Percentiles rank a stretch among this genome's conserved stretches.
phyloP scores from a whole-genome alignment of 1,140 invertebrate genomes.

The Drosophila mauritiana region DNA sequence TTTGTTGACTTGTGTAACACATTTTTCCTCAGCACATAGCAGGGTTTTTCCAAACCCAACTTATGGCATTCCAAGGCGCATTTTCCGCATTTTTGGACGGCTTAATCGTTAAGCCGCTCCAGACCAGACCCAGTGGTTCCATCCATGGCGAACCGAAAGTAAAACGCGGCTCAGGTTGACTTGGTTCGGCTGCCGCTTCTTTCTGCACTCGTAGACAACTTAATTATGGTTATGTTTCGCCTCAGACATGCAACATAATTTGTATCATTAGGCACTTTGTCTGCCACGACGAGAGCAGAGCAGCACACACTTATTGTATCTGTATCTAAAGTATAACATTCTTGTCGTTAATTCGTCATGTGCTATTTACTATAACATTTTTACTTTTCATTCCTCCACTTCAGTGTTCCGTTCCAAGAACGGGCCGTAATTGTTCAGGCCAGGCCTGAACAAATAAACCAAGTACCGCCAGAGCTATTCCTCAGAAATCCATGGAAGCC shows the following conservation, averaged over 20 bases:
- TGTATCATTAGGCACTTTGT: slow-evolving; percentile 69
- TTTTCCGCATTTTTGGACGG: slow-evolving; percentile 65
- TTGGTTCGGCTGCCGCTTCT: slow-evolving; percentile 16
- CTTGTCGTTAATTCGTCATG: slow-evolving; percentile 69
- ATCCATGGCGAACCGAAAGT: slow-evolving; percentile 56
- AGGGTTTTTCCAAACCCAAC: slow-evolving; percentile 31
- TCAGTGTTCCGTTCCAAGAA: slow-evolving; percentile 71
- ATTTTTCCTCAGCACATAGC: slow-evolving; percentile 27
- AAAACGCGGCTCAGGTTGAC: slow-evolving; percentile 52
- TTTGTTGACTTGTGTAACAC: background rate
- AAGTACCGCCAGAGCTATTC: slow-evolving; percentile 24
- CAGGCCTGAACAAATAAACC: slow-evolving; percentile 15
- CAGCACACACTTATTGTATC: slow-evolving; percentile 12
- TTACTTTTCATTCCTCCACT: slow-evolving; percentile 62
- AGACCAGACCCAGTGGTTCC: slow-evolving; percentile 28
- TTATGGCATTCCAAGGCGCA: slow-evolving; percentile 16
- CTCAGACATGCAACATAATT: slow-evolving; percentile 66
- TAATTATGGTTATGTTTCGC: slow-evolving; percentile 63
- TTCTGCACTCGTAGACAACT: slow-evolving; percentile 75
- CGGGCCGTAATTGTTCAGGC: slow-evolving; percentile 54
- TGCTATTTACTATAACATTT: slow-evolving; percentile 68
- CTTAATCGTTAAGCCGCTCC: slow-evolving; percentile 58
- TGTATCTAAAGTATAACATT: slow-evolving; percentile 45
- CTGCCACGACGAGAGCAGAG: slow-evolving; percentile 23
- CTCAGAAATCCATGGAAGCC: slow-evolving; percentile 57